Evolutionary conservation across 1,140 invertebrate species (phyloP), one percentile per base, ranked within the genome.

Genomic region (Cryptotermes secundus): DNA sequence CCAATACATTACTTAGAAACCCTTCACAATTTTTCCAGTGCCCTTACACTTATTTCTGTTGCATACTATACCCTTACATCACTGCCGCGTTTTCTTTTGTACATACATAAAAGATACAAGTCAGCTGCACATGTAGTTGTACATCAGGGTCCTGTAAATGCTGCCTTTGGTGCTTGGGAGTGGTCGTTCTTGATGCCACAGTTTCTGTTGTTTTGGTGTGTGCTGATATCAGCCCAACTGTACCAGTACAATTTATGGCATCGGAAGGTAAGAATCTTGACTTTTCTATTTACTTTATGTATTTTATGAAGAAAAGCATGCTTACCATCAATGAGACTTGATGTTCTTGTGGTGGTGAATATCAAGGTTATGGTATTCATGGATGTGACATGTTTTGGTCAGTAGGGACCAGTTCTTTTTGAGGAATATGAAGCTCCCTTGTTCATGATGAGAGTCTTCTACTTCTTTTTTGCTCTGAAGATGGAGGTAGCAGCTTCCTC

Each of bases 141-240:
- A 84, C 85, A 88, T 49, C 88, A 90, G 86, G 91, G 91, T 9
- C 88, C 88, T 42, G 85, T 90, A 35, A 88, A 91, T 14, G 83
- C 89, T n/a, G 85, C 89, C 35, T 86, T 89, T 42, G 87, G 88
- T 2, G 85, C 90, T 12, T 91, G 89, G 89, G 87, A 89, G 83
- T 88, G 89, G 34, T 84, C 91, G 10, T 89, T 90, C 87, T 86
- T 92, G 34, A 90, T 91, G 31, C 87, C 89, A 22, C 90, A 92
- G 85, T 89, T 92, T 81, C 86, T 92, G 10, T 85, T 91, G 14
- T 92, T 91, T 86, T 92, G 91, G 91, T 79, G 89, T 36, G 87
- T 89, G 35, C 86, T 91, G 81, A 91, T 91, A 81, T 49, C 87
- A 22, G 86, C 87, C 12, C 91, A 91, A 85, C 85, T 91, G 19